Base-by-base conservation (phyloP, 2,888 invertebrate species). In the Gisinianus flammeolus region DNA sequence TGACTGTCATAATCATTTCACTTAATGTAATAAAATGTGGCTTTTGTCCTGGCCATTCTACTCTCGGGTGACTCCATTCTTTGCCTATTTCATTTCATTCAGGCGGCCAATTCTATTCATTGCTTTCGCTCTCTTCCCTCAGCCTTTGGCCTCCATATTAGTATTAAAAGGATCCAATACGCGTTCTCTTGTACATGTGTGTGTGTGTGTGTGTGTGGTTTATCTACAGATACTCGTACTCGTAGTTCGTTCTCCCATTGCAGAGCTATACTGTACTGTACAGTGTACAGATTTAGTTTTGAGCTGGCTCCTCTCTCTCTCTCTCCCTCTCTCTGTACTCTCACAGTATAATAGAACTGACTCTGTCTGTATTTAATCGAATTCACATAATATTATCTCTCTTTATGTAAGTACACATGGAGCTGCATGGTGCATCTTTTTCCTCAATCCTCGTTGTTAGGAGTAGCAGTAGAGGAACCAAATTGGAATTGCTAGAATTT, bases 1-100 rank as follows among this genome's bases (percentile, higher is more conserved):
- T 72, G 72, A 72, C 72, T 72, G 72, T 72, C 72, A 72, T 72
- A 72, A 72, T 72, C 58, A 72, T 72, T 72, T 72, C 72, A 72
- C 56, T 72, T 72, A 72, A 72, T 72, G 72, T 72, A 72, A 72
- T 72, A 72, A 72, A 72, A 72, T 72, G 72, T 58, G 72, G 58
- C 72, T 72, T 72, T 72, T 72, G 72, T 72, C 72, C 72, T 58
- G 72, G 56, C 54, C 54, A 69, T 69, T 69, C 69, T 69, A 52
- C 72, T 72, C 72, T 72, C 72, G 72, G 72, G 72, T 72, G 72
- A 28, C 72, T 72, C 72, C 58, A 72, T 72, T 72, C 72, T 72
- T 31, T 72, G 72, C 58, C 72, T 30, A 72, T 72, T 72, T 58
- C 58, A 28, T 72, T 72, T 72, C 72, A 72, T 72, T 72, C 72